Percentiles rank a stretch among this genome's conserved stretches.
Conservation (phyloP, 2,797 vertebrate species). For the Margarornis squamiger region DNA sequence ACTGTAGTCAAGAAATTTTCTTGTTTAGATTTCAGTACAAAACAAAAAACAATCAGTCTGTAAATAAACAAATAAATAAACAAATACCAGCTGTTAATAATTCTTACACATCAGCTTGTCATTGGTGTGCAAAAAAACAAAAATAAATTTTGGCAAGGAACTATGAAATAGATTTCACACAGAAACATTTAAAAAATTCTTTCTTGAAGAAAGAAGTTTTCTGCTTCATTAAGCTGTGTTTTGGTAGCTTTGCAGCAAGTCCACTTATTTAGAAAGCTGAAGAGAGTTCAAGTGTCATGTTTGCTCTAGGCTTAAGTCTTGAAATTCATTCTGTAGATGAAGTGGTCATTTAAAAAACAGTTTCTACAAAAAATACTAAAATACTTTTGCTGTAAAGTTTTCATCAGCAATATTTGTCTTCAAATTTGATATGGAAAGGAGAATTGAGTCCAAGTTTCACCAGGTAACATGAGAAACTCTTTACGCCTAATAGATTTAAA, state of each 20-base stretch:
- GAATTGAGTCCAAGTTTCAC: not conserved
- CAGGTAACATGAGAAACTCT: not conserved
- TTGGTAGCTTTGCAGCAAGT: slow-evolving; percentile 32
- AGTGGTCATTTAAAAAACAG: not conserved
- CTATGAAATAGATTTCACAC: slow-evolving; percentile 37
- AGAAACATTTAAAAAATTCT: not conserved
- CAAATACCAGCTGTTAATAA: slow-evolving; percentile 26
- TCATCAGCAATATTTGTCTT: slow-evolving; percentile 14
- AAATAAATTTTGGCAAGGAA: slow-evolving; percentile 17
- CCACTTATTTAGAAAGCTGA: slow-evolving; percentile 58
- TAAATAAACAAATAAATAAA: not conserved
- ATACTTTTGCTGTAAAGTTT: slow-evolving; percentile 25
- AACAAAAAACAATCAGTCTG: slow-evolving; percentile 4
- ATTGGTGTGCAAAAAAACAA: slow-evolving; percentile 24
- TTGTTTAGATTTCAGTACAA: not conserved
- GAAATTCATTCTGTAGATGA: not conserved
- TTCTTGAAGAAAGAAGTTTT: not conserved
- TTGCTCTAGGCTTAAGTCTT: slow-evolving; percentile 51
- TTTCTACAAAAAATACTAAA: slow-evolving; percentile 45
- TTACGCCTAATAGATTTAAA: not conserved
- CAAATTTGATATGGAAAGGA: not conserved
- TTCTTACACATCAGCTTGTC: not conserved
- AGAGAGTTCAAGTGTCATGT: slow-evolving; percentile 49
- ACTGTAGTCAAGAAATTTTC: not conserved
- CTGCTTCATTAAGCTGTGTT: slow-evolving; percentile 3